Base-by-base conservation (phyloP, 2,888 invertebrate genomes). In the Hydropsyche betteni region DNA sequence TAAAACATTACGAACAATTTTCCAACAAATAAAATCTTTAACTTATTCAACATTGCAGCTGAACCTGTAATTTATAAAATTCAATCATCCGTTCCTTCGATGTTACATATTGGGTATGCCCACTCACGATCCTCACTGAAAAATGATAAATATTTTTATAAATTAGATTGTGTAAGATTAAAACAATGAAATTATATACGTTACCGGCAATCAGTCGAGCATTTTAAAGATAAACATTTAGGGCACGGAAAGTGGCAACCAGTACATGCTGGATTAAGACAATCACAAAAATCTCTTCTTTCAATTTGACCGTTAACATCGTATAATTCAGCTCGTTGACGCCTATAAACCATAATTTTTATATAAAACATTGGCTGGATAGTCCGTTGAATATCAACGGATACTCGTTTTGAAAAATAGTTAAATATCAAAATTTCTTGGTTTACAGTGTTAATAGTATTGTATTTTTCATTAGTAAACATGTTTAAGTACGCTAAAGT, bases 201-300 rank as follows among this genome's bases (percentile, higher is more conserved):
- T 79, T 84, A 90, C 91, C 92, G 88, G 87, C 96, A 96, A 72
- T 94, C 93, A 80, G 91, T 90, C 1, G 94, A 95, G 84, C 95
- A 96, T 83, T 94, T 94, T 34, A 84, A 84, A 0, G 94, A 94
- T 24, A 84, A 85, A 81, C 96, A 96, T 82, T 90, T 92, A 4
- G 87, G 83, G 81, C 95, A 95, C 1, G 92, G 91, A 82, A 92
- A 94, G 85, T 95, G 95, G 83, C 97, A 97, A 0, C 97, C 97
- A 0, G 90, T 87, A 81, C 97, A 97, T 10, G 87, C 86, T 53
- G 88, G 87, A 80, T 92, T 90, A 79, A 96, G 86, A 82, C 97
- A 97, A 83, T 97, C 97, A 80, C 97, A 97, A 10, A 94, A 81
- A 84, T 97, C 93, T 80, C 88, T 84, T 1, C 91, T 91, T 36